Conservation (phyloP, 2,888 invertebrate species). For the Marronus borbonicus region DNA sequence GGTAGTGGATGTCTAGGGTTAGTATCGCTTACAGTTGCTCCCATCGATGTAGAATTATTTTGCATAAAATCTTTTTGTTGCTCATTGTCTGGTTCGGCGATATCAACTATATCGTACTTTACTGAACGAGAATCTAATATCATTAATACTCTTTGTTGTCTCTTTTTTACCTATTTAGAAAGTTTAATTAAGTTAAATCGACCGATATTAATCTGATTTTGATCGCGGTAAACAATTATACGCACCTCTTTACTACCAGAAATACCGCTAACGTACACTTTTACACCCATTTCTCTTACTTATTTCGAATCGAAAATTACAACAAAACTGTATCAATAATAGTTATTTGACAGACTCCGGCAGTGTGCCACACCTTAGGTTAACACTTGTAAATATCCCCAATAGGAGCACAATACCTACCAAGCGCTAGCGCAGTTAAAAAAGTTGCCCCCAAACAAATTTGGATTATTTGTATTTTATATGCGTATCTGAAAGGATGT, state of each 20-base stretch:
- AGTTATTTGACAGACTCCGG: conserved; percentile 59
- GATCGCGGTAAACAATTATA: conserved; percentile 51
- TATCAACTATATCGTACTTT: conserved; percentile 92
- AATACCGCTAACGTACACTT: conserved; percentile 93
- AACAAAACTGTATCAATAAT: conserved; percentile 55
- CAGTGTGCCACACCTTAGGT: conserved; percentile 58
- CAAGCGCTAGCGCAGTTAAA: no score
- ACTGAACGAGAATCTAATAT: conserved; percentile 94
- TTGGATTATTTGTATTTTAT: no score
- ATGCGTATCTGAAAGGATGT: no score
- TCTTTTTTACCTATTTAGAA: conserved; percentile 88
- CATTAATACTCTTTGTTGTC: conserved; percentile 94
- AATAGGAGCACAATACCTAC: background rate
- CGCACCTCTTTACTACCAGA: conserved; percentile 95
- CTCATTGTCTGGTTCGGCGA: conserved; percentile 94
- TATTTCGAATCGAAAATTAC: conserved; percentile 48
- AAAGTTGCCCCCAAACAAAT: no score
- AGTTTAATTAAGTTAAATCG: conserved; percentile 53
- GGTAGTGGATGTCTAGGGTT: conserved; percentile 87
- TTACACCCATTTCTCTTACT: conserved; percentile 82
- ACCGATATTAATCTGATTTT: background rate
- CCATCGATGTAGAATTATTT: conserved; percentile 84
- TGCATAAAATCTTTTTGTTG: conserved; percentile 94
- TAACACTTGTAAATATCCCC: conserved; percentile 39
- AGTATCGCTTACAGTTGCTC: conserved; percentile 81